Conservation (phyloP, 2,888 invertebrate species). For the Pheosia tremula region DNA sequence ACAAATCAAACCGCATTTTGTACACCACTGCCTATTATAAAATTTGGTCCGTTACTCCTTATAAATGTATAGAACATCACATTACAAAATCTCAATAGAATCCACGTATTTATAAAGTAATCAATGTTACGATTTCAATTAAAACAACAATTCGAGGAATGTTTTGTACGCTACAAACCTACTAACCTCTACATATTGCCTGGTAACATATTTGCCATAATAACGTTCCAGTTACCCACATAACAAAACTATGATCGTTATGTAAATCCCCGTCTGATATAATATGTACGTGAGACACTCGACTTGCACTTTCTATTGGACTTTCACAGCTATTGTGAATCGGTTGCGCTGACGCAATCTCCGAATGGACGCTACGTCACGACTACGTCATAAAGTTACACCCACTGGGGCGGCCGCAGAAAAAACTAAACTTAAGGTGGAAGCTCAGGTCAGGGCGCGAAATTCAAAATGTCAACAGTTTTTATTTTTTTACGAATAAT, state of each 20-base stretch:
- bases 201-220: conserved; percentile 45
- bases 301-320: conserved; percentile 80
- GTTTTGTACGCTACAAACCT: background rate
- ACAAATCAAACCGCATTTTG: too few species aligned
- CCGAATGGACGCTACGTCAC: conserved; percentile 47
- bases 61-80: too few species aligned
- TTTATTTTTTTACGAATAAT: too few species aligned
- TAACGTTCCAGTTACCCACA: conserved; percentile 77
- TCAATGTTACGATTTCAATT: too few species aligned
- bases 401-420: background rate
- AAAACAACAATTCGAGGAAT: too few species aligned
- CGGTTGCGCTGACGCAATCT: conserved; percentile 62
- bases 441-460: too few species aligned
- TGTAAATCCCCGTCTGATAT: conserved; percentile 78
- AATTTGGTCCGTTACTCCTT: too few species aligned
- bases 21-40: too few species aligned
- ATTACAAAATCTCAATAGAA: too few species aligned
- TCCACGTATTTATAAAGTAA: too few species aligned
- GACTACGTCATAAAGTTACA: conserved; percentile 29
- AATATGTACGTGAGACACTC: conserved; percentile 77
- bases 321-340: conserved; percentile 80
- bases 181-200: background rate
- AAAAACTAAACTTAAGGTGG: background rate
- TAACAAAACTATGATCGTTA: conserved; percentile 75
- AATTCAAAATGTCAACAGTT: too few species aligned